Evolutionary conservation across 2,113 vertebrate species (phyloP).

Genomic region (Pithys albifrons): DNA sequence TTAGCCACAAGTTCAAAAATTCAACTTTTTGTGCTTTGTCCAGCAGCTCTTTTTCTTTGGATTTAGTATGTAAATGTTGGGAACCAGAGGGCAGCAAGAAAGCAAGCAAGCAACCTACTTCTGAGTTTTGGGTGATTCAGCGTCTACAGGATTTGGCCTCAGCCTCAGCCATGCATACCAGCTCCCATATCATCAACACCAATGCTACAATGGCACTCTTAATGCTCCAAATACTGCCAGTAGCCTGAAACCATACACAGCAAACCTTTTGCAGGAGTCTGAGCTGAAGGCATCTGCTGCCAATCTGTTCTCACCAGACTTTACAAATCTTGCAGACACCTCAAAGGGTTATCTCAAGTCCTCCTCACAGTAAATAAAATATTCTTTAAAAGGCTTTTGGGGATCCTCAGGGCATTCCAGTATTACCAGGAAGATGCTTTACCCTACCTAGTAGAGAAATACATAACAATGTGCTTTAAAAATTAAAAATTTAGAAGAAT

Average conservation of each 20-base stretch:
- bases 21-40: neutral
- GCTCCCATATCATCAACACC: neutral
- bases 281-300: neutral
- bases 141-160: neutral
- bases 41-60: neutral
- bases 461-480: slow-evolving; percentile 68
- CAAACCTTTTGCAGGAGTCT: neutral
- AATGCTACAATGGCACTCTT: neutral
- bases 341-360: slow-evolving; percentile 34
- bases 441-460: slow-evolving; percentile 51
- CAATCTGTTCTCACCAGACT: neutral
- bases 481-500: slow-evolving; percentile 72
- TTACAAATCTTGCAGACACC: neutral
- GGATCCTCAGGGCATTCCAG: slow-evolving; percentile 61
- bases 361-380: slow-evolving; percentile 58
- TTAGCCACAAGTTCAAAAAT: neutral
- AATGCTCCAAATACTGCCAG: neutral
- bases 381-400: slow-evolving; percentile 64
- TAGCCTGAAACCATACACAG: neutral
- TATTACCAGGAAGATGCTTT: slow-evolving; percentile 45
- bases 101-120: neutral
- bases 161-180: neutral
- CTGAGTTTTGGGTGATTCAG: neutral
- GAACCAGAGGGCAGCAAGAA: neutral
- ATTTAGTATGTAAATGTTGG: neutral